Evolutionary conservation across 2,113 vertebrate genomes (phyloP), one percentile per base, ranked within the genome.

Genomic region (Gallinago jamesoni): DNA sequence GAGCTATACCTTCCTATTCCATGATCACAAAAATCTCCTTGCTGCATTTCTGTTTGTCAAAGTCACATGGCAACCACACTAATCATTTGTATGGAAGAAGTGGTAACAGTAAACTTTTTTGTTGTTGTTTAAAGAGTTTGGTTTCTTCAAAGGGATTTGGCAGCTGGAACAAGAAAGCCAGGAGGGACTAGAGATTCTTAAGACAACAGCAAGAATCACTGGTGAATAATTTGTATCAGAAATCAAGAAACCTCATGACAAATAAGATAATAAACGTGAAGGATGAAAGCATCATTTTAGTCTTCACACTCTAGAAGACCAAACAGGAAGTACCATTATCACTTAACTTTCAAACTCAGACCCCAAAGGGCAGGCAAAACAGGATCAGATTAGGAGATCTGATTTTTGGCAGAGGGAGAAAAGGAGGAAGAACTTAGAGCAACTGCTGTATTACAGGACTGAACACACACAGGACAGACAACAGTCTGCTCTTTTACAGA

Each of bases 371-470:
- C 47, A 94, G 84, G 35, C 66, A 74, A 90, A 96, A 60, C 19
- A 43, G 41, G 41, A 43, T 43, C 41, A 43, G 33, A 4, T 3
- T 22, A 80, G 24, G 20, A 79, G 50, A 43, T 72, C 16, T 7
- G 2, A 19, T 50, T 93, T 87, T 92, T 45, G 75, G n/a, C 84
- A 93, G 77, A 76, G 33, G 41, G 72, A 62, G 25, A 68, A 94
- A 94, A 90, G 28, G 59, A 90, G 25, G 59, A 82, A 8, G n/a
- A 72, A 76, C 86, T 93, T 73, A 74, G 82, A 95, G 67, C 89
- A 77, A 52, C 47, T 35, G 56, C 70, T 89, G 67, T 53, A 53
- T 64, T 82, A 45, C 45, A 96, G 79, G 80, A 96, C 96, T 88
- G 80, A 96, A 82, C 30, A 12, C n/a, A 84, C 59, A 43, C 10